These are phyloP conservation scores for Onthophagus taurus DNA, from an alignment of 1,140 invertebrate species.

Conservation along the genomic window DNA sequence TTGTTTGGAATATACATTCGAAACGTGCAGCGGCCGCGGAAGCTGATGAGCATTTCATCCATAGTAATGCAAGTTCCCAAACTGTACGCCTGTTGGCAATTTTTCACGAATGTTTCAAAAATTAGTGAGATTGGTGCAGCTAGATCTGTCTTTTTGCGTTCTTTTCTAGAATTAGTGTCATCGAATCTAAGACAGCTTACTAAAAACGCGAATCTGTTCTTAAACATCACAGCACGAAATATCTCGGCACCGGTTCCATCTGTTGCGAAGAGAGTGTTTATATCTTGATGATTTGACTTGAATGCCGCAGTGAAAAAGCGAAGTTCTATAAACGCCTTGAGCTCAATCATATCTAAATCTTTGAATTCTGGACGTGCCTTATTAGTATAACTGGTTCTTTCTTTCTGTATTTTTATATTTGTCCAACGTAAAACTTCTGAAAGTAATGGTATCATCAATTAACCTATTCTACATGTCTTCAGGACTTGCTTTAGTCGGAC, in stretches of 20 bases:
- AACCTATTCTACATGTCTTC: neutral
- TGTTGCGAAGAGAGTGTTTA: neutral
- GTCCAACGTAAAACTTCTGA: too few relatives aligned
- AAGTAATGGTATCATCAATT: neutral
- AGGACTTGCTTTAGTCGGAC: neutral
- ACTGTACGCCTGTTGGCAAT: conserved; percentile 25
- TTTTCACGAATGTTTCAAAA: conserved; percentile 10
- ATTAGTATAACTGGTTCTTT: neutral
- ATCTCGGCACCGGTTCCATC: neutral
- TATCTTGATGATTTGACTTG: neutral
- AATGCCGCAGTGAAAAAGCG: neutral
- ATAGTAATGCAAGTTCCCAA: conserved; percentile 25
- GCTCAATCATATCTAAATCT: conserved; percentile 5
- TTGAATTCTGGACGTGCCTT: neutral
- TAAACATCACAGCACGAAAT: neutral
- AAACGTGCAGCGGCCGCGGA: conserved; percentile 35
- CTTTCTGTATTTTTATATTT: neutral
- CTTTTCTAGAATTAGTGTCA: neutral
- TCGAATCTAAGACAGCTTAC: conserved; percentile 3
- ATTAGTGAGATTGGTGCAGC: neutral
- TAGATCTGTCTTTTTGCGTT: neutral
- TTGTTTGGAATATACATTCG: conserved; percentile 41
- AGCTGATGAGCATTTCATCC: conserved; percentile 36
- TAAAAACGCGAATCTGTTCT: neutral
- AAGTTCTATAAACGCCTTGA: neutral